Conservation (phyloP, 2,888 invertebrate genomes). For the Auanema sp. region DNA sequence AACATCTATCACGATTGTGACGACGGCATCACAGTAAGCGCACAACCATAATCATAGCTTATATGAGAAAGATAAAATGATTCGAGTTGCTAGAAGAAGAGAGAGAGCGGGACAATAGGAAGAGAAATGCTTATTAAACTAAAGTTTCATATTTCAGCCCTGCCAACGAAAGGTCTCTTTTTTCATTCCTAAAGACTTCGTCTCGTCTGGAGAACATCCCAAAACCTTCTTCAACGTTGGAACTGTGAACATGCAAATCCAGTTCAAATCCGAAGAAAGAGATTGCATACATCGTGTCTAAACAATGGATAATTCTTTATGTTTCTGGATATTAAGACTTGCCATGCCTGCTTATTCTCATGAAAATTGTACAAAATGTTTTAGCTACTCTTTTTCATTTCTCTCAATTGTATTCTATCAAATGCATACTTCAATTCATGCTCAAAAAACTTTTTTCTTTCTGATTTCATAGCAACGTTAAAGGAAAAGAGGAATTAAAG, state of each 20-base stretch:
- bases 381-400: too few relatives aligned
- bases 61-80: too few relatives aligned
- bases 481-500: too few relatives aligned
- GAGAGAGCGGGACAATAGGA: background rate
- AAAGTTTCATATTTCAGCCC: slow-evolving; percentile 26
- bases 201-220: slow-evolving; percentile 40
- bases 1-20: slow-evolving; percentile 52
- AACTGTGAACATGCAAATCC: slow-evolving; percentile 42
- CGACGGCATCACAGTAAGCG: slow-evolving; percentile 41
- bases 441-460: too few relatives aligned
- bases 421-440: too few relatives aligned
- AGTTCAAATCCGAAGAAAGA: slow-evolving; percentile 43
- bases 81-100: background rate
- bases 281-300: slow-evolving; percentile 41
- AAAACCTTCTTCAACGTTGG: slow-evolving; percentile 41
- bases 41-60: background rate
- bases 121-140: slow-evolving; percentile 1
- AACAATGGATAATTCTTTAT: background rate
- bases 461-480: too few relatives aligned
- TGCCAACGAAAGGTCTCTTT: slow-evolving; percentile 46
- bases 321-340: too few relatives aligned
- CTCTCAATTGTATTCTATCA: too few relatives aligned
- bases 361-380: too few relatives aligned
- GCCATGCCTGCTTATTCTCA: too few relatives aligned
- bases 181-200: slow-evolving; percentile 45